phyloP scores from a whole-genome alignment of 1,140 invertebrate genomes.

The Rhizoglyphus robini region DNA sequence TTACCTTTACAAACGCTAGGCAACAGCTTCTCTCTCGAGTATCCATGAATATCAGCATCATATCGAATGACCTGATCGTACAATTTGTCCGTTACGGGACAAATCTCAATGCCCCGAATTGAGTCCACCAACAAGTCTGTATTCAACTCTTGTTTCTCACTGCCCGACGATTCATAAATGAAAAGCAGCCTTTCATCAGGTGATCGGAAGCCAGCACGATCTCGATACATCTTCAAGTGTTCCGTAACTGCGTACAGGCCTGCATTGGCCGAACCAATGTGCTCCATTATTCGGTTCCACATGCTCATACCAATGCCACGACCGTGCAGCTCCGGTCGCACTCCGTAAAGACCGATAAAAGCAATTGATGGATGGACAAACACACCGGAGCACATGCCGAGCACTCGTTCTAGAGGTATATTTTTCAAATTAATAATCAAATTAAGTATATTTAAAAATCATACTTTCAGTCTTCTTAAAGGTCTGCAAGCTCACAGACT shows the following conservation, averaged over 20 bases:
- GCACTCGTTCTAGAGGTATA: slow-evolving; percentile 23
- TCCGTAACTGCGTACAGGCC: slow-evolving; percentile 26
- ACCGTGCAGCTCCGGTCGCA: slow-evolving; percentile 24
- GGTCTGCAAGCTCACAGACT: neutral
- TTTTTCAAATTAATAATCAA: neutral
- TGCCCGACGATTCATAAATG: slow-evolving; percentile 6
- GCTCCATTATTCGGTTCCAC: slow-evolving; percentile 25
- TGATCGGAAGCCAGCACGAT: slow-evolving; percentile 24
- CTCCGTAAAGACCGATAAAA: slow-evolving; percentile 28
- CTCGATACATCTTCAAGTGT: slow-evolving; percentile 25
- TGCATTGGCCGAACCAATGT: slow-evolving; percentile 24
- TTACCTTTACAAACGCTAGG: neutral
- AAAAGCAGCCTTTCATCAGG: slow-evolving; percentile 19
- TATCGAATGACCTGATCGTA: slow-evolving; percentile 19
- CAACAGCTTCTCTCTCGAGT: slow-evolving; percentile 20
- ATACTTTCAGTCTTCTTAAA: neutral
- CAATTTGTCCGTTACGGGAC: slow-evolving; percentile 10
- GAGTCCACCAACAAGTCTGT: slow-evolving; percentile 8
- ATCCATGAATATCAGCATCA: slow-evolving; percentile 20
- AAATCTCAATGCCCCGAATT: slow-evolving; percentile 12
- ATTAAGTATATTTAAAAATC: neutral
- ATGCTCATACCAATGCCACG: slow-evolving; percentile 26
- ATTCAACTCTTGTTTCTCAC: neutral
- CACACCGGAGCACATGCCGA: slow-evolving; percentile 26
- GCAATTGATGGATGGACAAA: slow-evolving; percentile 22